These are phyloP conservation scores for Australoheros facetus DNA, from an alignment of 2,797 vertebrate species.

Conservation along the genomic window DNA sequence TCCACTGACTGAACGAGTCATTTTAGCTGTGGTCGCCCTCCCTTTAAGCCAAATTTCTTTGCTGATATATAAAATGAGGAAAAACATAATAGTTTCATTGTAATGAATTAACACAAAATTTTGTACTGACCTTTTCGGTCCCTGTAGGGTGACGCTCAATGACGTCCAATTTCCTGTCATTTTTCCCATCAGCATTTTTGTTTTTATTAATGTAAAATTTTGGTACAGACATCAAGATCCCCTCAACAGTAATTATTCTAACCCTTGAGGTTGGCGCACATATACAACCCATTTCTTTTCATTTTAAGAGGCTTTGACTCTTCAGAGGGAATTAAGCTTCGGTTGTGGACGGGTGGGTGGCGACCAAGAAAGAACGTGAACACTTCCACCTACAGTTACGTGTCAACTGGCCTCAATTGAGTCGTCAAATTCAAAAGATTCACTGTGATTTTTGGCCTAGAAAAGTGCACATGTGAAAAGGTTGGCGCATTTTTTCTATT, in stretches of 20 bases:
- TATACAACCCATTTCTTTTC: no score
- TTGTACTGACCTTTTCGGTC: no score
- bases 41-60: no score
- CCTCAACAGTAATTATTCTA: background rate
- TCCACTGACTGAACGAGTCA: background rate
- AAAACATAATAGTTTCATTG: no score
- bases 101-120: no score
- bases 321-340: background rate
- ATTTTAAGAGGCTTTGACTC: background rate
- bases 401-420: background rate
- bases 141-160: no score
- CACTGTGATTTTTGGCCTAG: background rate
- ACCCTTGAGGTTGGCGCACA: background rate
- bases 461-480: slow-evolving; percentile 1
- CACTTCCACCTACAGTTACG: background rate
- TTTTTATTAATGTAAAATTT: background rate
- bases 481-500: background rate
- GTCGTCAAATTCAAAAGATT: background rate
- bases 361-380: no score
- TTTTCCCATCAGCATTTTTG: background rate
- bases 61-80: no score
- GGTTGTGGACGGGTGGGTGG: background rate
- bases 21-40: background rate
- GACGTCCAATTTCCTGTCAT: no score
- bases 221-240: background rate